Conservation (phyloP, 2,797 vertebrate species). For the Sebastes glaucus region DNA sequence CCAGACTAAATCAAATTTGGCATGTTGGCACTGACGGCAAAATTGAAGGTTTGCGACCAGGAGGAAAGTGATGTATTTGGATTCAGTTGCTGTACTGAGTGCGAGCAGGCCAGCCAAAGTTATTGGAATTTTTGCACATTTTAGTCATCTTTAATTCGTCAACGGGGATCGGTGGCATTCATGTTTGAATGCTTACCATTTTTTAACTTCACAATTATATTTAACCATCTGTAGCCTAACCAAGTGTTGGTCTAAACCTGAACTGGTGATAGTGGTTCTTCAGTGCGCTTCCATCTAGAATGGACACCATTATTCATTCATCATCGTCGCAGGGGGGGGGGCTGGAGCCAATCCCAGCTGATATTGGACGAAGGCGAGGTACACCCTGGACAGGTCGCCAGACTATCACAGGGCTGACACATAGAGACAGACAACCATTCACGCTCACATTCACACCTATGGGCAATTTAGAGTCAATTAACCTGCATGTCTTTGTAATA, state of each 20-base stretch:
- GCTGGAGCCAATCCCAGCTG: too few relatives aligned
- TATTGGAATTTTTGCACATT: constrained; percentile 12
- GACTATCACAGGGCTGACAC: too few relatives aligned
- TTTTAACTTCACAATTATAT: background rate
- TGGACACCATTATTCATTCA: too few relatives aligned
- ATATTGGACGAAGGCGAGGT: too few relatives aligned
- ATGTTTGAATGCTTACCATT: background rate
- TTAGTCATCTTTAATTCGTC: constrained; percentile 17
- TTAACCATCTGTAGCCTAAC: background rate
- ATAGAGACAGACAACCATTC: too few relatives aligned
- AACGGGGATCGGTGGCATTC: background rate
- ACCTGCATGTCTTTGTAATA: too few relatives aligned
- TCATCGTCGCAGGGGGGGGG: too few relatives aligned
- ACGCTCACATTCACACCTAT: too few relatives aligned
- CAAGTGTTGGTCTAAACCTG: background rate
- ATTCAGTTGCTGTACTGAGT: background rate
- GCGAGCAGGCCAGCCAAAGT: background rate
- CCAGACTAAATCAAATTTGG: constrained; percentile 34
- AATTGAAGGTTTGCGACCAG: constrained; percentile 1
- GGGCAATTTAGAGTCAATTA: too few relatives aligned
- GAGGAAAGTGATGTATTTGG: constrained; percentile 33
- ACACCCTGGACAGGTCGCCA: too few relatives aligned
- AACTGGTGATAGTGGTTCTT: background rate
- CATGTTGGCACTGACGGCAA: constrained; percentile 4
- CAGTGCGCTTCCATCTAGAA: background rate